These are phyloP conservation scores for Liasis olivaceus DNA, from an alignment of 2,797 vertebrate species.

Conservation along the genomic window DNA sequence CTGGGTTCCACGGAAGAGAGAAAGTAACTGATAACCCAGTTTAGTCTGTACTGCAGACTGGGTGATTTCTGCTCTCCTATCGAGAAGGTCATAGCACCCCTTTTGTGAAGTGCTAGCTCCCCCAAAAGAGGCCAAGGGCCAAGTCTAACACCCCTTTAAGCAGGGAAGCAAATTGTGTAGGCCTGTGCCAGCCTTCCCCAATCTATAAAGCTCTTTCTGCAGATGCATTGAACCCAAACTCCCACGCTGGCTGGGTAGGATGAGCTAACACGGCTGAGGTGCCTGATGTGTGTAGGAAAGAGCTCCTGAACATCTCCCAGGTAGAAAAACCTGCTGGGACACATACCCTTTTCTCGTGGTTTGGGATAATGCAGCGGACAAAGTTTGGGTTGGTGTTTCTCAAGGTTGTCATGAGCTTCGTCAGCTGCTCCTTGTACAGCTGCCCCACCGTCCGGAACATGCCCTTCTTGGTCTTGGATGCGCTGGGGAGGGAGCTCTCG, in stretches of 20 bases:
- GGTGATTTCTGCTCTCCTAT: no score
- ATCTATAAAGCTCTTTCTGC: background rate
- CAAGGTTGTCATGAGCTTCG: conserved; percentile 96
- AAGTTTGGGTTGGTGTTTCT: conserved; percentile 97
- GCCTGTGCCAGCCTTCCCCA: background rate
- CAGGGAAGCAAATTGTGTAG: background rate
- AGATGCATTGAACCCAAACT: background rate
- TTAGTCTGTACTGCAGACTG: no score
- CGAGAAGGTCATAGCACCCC: no score
- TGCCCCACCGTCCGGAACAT: conserved; percentile 99
- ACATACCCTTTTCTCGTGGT: conserved; percentile 93
- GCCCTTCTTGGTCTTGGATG: conserved; percentile 97
- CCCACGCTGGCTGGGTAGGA: background rate
- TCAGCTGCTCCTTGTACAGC: conserved; percentile 95
- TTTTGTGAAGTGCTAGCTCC: background rate
- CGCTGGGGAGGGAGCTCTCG: conserved; percentile 86
- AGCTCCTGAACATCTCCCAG: background rate
- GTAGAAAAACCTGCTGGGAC: background rate
- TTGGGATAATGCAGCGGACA: conserved; percentile 97
- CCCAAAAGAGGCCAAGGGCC: background rate
- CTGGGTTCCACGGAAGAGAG: no score
- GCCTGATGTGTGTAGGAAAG: background rate
- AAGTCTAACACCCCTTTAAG: background rate
- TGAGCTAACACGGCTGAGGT: background rate
- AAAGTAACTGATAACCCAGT: no score